Evolutionary conservation across 2,113 vertebrate genomes (phyloP), one percentile per base, ranked within the genome.

Genomic region (Myiozetetes cayanensis): DNA sequence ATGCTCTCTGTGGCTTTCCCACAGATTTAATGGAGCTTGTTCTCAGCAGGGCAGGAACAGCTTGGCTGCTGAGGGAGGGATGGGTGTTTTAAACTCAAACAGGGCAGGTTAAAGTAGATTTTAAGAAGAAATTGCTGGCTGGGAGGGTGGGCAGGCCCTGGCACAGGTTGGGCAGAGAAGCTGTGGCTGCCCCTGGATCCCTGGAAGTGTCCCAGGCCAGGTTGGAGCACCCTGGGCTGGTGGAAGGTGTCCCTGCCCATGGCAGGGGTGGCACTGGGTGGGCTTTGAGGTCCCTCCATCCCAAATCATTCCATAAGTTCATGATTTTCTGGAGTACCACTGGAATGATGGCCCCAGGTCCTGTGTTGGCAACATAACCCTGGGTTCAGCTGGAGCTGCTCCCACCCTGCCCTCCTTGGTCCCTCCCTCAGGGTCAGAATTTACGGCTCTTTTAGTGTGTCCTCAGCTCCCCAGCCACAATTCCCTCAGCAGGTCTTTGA

Each of bases 351-450:
- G 20, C 31, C 22, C 41, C 43, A 39, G 23, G 3, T 12, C 4
- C 58, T 27, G 35, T 1, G 0, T 55, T 50, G 44, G 28, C 22
- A 50, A 10, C 1, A 12, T 2, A 25, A 27, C 27, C 6, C 15
- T 6, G 3, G 4, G 28, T 49, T 88, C 44, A 65, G 28, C 65
- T 85, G 59, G 53, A 14, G 9, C 2, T n/a, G 5, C 3, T 24
- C 14, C 39, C 21, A 2, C 61, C 59, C 44, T 31, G 10, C 17
- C 41, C 15, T 49, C 63, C 63, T 41, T 15, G 41, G 35, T 27
- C 8, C 0, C 46, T 65, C 6, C n/a, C 24, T 73, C 19, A 3
- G 30, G 15, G 14, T 35, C 27, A 10, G 14, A 27, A 61, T 28
- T 70, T 14, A 41, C 6, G 4, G 7, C 5, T 20, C 35, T 71